Conservation (phyloP, 2,797 vertebrate species). For the Coracias cyanogaster region DNA sequence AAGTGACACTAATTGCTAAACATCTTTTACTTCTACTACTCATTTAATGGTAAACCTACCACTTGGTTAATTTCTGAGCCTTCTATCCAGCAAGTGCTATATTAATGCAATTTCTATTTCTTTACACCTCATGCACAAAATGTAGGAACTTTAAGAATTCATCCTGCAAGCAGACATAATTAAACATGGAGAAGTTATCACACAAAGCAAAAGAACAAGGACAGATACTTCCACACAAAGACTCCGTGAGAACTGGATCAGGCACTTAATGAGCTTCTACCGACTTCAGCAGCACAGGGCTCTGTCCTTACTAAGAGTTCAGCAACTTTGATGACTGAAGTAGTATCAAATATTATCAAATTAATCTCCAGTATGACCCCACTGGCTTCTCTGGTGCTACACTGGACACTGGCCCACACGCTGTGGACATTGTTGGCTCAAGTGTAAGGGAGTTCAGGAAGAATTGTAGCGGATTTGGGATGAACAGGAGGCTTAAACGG, state of each 20-base stretch:
- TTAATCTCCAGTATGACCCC: neutral
- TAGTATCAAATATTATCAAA: neutral
- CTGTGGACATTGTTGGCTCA: neutral
- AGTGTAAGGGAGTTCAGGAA: neutral
- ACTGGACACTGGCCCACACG: neutral
- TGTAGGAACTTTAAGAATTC: neutral
- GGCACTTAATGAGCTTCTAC: neutral
- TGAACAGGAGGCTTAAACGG: slow-evolving; percentile 10
- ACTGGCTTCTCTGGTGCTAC: neutral
- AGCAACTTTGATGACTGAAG: neutral
- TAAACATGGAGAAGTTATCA: neutral
- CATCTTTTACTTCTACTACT: neutral
- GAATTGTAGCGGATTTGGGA: neutral
- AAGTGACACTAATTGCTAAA: neutral
- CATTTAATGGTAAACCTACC: neutral
- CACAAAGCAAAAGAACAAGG: neutral
- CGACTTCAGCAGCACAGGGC: neutral
- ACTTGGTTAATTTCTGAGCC: neutral
- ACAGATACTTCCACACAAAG: neutral
- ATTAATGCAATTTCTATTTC: neutral
- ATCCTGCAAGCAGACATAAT: neutral
- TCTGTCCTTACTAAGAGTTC: neutral
- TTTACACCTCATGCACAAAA: neutral
- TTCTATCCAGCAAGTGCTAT: neutral
- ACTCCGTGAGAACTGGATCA: neutral